Evolutionary conservation across 2,113 vertebrate species (phyloP).

Genomic region (Apodemus speciosus): DNA sequence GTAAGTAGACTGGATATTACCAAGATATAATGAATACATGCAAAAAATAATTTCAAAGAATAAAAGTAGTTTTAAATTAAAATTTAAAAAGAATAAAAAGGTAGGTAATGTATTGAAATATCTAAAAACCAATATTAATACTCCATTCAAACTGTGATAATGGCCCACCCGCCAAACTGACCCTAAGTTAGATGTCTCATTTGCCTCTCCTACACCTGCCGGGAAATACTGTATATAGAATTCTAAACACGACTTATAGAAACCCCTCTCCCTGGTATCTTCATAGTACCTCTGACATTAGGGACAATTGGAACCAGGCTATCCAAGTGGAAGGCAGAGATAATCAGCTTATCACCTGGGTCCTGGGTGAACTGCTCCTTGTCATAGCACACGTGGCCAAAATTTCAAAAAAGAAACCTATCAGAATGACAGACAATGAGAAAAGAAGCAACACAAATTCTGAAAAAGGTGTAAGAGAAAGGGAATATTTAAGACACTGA

Average conservation of each 20-base stretch:
- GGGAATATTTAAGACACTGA: background rate
- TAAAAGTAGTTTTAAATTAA: background rate
- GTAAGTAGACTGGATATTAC: background rate
- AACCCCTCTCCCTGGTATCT: background rate
- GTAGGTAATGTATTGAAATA: background rate
- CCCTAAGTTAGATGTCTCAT: background rate
- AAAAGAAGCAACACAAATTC: background rate
- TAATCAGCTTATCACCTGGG: background rate
- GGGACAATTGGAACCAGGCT: background rate
- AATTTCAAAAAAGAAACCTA: background rate
- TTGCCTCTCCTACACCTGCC: background rate
- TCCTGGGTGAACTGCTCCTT: constrained; percentile 28
- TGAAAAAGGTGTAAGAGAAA: background rate
- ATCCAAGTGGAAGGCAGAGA: background rate
- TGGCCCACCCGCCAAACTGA: background rate
- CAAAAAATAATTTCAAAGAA: background rate
- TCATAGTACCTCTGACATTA: background rate
- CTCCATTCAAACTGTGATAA: background rate
- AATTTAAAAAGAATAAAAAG: background rate
- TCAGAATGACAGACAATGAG: background rate
- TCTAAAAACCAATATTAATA: background rate
- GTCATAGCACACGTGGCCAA: background rate
- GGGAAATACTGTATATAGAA: background rate
- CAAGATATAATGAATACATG: too few relatives aligned
- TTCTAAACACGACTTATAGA: background rate